These are phyloP conservation scores for Talpa occidentalis DNA, from an alignment of 2,113 vertebrate genomes.

Conservation along the genomic window DNA sequence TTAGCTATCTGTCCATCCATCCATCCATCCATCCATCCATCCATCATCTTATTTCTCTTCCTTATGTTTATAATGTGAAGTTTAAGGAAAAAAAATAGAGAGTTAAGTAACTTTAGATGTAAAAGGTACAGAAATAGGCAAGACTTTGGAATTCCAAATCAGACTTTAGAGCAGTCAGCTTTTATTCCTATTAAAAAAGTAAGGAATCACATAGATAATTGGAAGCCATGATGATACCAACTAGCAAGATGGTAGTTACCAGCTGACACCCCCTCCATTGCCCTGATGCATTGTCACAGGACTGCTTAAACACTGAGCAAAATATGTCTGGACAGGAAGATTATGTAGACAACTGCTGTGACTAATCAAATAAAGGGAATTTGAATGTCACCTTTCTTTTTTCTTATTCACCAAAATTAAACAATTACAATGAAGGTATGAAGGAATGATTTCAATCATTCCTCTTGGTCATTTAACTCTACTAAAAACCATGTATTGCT, in stretches of 20 bases:
- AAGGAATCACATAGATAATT: not conserved
- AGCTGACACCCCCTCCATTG: rapidly evolving
- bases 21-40: not conserved
- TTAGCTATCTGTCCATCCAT: not conserved
- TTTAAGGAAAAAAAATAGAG: not conserved
- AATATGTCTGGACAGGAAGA: no score
- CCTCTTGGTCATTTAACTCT: not conserved
- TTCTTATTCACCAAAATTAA: not conserved
- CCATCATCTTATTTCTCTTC: not conserved
- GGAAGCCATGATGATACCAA: not conserved
- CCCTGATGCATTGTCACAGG: not conserved
- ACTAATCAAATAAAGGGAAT: not conserved
- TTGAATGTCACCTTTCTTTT: not conserved
- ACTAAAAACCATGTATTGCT: not conserved
- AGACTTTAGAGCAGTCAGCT: not conserved
- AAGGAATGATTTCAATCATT: not conserved
- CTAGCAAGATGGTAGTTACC: not conserved
- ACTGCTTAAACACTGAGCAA: not conserved
- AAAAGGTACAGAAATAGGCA: not conserved
- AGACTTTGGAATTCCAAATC: not conserved
- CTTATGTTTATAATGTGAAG: not conserved
- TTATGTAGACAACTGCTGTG: not conserved
- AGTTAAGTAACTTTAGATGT: not conserved
- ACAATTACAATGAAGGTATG: not conserved
- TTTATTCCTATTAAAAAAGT: not conserved